phyloP scores from a whole-genome alignment of 2,113 vertebrate species.

The Sinocyclocheilus anophthalmus region DNA sequence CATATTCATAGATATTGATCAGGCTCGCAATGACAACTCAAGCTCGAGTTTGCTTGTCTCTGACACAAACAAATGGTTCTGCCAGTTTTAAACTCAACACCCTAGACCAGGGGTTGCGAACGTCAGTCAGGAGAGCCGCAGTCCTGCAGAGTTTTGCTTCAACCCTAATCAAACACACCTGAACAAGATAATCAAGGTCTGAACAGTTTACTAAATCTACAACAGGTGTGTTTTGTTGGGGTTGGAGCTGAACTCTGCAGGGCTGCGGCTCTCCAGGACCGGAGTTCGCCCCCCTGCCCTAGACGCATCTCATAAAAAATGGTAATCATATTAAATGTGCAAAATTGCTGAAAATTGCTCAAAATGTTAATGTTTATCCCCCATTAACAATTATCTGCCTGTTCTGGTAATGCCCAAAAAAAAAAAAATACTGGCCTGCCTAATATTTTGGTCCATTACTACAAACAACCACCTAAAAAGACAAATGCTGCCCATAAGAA shows the following conservation, averaged over 20 bases:
- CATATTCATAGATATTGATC: slow-evolving; percentile 44
- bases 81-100: slow-evolving; percentile 1
- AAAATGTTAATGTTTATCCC: background rate
- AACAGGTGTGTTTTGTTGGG: too few relatives aligned
- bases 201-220: too few relatives aligned
- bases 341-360: background rate
- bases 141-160: too few relatives aligned
- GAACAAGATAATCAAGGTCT: too few relatives aligned
- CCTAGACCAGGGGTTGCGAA: background rate
- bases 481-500: background rate
- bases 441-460: background rate
- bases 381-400: too few relatives aligned
- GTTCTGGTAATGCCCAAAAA: too few relatives aligned
- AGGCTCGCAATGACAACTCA: background rate
- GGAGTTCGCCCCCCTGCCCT: too few relatives aligned
- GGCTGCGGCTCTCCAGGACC: too few relatives aligned
- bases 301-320: background rate
- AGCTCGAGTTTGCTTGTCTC: slow-evolving; percentile 16
- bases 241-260: too few relatives aligned
- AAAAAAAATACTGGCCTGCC: too few relatives aligned
- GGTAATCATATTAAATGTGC: background rate
- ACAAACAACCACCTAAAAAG: background rate
- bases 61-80: background rate
- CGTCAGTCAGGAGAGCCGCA: too few relatives aligned
- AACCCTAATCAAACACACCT: too few relatives aligned